Percentiles rank a stretch among this genome's conserved stretches.
Evolutionary conservation across 2,113 vertebrate genomes (phyloP).

Genomic region (Malaclemys terrapin): DNA sequence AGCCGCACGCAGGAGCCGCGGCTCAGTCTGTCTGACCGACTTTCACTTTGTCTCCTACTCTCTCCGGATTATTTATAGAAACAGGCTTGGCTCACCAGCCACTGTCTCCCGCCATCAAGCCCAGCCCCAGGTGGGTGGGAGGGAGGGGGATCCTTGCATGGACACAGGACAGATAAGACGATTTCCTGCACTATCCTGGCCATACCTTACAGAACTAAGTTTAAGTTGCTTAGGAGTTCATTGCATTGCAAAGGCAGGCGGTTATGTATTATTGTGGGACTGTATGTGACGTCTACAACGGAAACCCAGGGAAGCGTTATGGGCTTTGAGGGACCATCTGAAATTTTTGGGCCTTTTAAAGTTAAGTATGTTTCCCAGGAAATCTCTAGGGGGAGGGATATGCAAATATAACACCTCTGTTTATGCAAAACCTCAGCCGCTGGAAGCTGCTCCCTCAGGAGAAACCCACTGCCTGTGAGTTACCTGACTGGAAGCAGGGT

Average conservation of each 20-base stretch:
- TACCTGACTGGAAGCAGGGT: no score
- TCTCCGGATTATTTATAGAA: background rate
- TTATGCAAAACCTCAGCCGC: background rate
- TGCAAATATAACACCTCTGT: background rate
- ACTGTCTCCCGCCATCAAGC: background rate
- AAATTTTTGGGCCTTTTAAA: background rate
- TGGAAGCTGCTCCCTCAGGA: background rate
- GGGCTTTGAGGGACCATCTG: background rate
- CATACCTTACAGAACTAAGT: background rate
- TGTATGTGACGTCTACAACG: no score
- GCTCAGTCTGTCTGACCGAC: constrained; percentile 11
- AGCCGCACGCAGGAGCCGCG: background rate
- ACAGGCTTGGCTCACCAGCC: background rate
- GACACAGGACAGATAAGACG: background rate
- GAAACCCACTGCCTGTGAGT: background rate
- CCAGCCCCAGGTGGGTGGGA: background rate
- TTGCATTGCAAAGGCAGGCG: background rate
- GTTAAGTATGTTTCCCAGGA: background rate
- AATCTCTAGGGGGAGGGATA: background rate
- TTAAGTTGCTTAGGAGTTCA: background rate
- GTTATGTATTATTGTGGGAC: background rate
- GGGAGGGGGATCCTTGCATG: background rate
- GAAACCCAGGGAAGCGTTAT: background rate
- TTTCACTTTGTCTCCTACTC: constrained; percentile 7
- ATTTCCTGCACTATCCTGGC: background rate